Conservation (phyloP, 1,140 invertebrate species). For the Diplogasteroides magnus region DNA sequence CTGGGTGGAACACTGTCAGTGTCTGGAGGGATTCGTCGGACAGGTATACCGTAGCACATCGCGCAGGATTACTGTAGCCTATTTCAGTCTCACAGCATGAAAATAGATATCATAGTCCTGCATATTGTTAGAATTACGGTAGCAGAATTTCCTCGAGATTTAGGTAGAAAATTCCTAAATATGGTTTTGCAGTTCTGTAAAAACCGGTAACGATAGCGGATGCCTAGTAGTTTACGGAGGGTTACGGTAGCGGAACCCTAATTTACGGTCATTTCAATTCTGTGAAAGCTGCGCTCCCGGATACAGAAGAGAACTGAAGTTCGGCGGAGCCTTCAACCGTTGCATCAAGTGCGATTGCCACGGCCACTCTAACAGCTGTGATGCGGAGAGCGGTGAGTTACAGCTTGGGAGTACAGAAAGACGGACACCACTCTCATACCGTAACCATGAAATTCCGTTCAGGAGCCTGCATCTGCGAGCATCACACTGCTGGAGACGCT, state of each 20-base stretch:
- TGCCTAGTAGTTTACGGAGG: no score
- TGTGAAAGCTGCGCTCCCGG: conserved; percentile 92
- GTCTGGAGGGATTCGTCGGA: conserved; percentile 77
- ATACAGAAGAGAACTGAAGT: conserved; percentile 79
- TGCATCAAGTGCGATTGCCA: conserved; percentile 95
- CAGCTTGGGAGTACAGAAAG: no score
- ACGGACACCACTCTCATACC: neutral
- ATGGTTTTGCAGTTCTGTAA: no score
- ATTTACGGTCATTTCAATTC: conserved; percentile 80
- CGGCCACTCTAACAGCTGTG: conserved; percentile 87
- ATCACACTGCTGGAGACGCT: conserved; percentile 89
- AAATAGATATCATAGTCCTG: no score
- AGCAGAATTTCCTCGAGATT: no score
- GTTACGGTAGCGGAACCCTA: conserved; percentile 89
- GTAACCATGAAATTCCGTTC: neutral
- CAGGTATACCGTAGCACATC: no score
- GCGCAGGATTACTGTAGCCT: no score
- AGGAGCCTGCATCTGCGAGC: conserved; percentile 86
- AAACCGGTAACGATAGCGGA: no score
- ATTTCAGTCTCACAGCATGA: no score
- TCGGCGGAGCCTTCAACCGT: conserved; percentile 80
- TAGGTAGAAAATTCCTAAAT: no score
- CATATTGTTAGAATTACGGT: no score
- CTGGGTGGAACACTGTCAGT: conserved; percentile 92
- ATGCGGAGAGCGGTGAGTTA: conserved; percentile 69